Conservation (phyloP, 37 sponge, comb jelly and placozoan genomes). For the Beroe ovata region DNA sequence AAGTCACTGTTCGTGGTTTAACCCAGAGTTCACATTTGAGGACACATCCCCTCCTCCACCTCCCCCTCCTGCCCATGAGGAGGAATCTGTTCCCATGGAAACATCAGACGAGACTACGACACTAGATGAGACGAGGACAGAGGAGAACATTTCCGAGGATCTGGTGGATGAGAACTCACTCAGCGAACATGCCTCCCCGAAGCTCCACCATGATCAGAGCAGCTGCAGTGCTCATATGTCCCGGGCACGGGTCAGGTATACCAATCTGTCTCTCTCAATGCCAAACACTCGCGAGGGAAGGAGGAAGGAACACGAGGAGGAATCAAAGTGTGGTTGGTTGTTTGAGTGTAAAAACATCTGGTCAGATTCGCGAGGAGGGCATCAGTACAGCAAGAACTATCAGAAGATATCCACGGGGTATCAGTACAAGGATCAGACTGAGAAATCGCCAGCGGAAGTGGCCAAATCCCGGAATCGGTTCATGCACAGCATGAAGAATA, state of each 20-base stretch:
- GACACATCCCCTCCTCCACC: neutral
- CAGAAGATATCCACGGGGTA: neutral
- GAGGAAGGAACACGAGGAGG: neutral
- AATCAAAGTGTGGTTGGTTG: neutral
- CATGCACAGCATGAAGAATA: conserved; percentile 10
- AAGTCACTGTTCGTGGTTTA: too few species aligned
- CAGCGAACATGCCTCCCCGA: neutral
- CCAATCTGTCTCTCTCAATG: conserved; percentile 13
- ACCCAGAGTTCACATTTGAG: neutral
- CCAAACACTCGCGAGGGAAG: conserved; percentile 13
- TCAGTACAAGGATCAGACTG: neutral
- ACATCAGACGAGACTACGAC: too few species aligned
- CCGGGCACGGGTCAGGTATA: neutral
- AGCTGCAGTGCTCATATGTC: neutral
- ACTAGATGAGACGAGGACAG: neutral
- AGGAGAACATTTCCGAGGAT: neutral
- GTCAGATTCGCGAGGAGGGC: neutral
- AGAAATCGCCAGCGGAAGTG: too few species aligned
- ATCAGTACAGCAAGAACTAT: neutral
- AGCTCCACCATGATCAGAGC: neutral
- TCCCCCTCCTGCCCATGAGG: neutral
- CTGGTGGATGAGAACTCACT: neutral
- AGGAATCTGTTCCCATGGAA: too few species aligned
- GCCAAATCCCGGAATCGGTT: neutral
- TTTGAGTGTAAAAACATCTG: conserved; percentile 19